Conservation (phyloP, 2,888 invertebrate genomes). For the Drosophila seclusa region DNA sequence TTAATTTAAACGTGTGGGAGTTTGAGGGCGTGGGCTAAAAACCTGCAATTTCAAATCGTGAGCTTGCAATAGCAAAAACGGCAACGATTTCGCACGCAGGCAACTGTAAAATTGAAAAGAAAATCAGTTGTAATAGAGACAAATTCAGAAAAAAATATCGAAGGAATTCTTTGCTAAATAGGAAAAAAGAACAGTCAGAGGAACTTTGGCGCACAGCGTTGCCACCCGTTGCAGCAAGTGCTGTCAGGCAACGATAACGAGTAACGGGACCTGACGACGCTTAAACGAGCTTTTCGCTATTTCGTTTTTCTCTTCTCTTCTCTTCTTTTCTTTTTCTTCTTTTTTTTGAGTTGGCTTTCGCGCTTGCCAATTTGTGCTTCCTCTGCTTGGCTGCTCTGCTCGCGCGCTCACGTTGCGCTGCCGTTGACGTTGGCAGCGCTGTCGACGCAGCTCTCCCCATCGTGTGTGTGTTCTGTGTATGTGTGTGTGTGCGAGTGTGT, state of each 20-base stretch:
- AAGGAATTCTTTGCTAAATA: not conserved
- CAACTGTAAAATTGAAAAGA: not conserved
- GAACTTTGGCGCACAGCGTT: constrained; percentile 36
- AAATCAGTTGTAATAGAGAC: not conserved
- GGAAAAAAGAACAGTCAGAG: constrained; percentile 8
- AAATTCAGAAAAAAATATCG: constrained; percentile 1
- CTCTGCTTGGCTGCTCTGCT: constrained; percentile 6
- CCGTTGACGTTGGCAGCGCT: constrained; percentile 5
- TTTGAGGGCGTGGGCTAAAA: constrained; percentile 4
- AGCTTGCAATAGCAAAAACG: not conserved
- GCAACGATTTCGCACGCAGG: not conserved
- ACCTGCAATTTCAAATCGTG: not conserved
- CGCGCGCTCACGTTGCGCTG: constrained; percentile 15
- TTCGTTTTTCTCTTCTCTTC: constrained; percentile 4
- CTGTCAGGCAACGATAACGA: constrained; percentile 32
- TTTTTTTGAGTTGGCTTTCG: constrained; percentile 24
- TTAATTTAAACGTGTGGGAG: not conserved
- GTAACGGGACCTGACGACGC: constrained; percentile 40
- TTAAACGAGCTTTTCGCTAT: constrained; percentile 23
- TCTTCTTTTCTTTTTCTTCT: not conserved
- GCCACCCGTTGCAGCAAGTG: constrained; percentile 31
- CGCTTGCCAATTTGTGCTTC: constrained; percentile 34
- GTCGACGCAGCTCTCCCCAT: constrained; percentile 1
- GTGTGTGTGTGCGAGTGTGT: constrained; percentile 7
- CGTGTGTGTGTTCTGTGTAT: constrained; percentile 10